phyloP scores from a whole-genome alignment of 2,888 invertebrate species.

The Pteria penguin region DNA sequence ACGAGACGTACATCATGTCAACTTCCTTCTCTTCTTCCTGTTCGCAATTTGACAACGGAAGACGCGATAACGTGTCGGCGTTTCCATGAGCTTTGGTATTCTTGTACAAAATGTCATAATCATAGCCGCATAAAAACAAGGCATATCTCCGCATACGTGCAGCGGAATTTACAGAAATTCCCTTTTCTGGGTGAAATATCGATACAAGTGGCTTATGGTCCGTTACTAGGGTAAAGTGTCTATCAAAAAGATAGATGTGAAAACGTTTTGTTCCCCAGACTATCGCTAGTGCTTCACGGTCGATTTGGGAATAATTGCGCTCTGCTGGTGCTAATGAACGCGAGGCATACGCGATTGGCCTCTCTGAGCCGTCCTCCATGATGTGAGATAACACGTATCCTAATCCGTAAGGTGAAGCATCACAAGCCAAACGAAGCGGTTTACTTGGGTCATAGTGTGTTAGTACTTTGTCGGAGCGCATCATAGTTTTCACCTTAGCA shows the following conservation, averaged over 20 bases:
- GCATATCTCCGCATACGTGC: constrained; percentile 38
- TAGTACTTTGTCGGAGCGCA: constrained; percentile 55
- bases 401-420: constrained; percentile 76
- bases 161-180: constrained; percentile 57
- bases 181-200: constrained; percentile 49
- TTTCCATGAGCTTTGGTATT: constrained; percentile 47
- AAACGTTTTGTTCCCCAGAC: constrained; percentile 52
- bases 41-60: constrained; percentile 27
- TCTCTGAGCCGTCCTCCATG: constrained; percentile 35
- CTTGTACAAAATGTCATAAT: constrained; percentile 1
- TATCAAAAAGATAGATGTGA: constrained; percentile 54
- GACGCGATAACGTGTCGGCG: constrained; percentile 43
- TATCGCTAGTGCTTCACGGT: constrained; percentile 57
- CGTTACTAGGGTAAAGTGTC: constrained; percentile 66
- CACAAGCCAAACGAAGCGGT: constrained; percentile 73
- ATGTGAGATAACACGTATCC: constrained; percentile 68
- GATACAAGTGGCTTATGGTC: constrained; percentile 77
- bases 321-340: constrained; percentile 48
- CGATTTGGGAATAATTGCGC: constrained; percentile 55
- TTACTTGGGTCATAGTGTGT: constrained; percentile 71
- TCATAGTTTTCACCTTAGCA: constrained; percentile 45
- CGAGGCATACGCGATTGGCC: constrained; percentile 41
- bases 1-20: constrained; percentile 31
- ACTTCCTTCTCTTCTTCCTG: background rate
- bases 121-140: background rate